phyloP scores from a whole-genome alignment of 2,113 vertebrate species.

The Choloepus hoffmanni region DNA sequence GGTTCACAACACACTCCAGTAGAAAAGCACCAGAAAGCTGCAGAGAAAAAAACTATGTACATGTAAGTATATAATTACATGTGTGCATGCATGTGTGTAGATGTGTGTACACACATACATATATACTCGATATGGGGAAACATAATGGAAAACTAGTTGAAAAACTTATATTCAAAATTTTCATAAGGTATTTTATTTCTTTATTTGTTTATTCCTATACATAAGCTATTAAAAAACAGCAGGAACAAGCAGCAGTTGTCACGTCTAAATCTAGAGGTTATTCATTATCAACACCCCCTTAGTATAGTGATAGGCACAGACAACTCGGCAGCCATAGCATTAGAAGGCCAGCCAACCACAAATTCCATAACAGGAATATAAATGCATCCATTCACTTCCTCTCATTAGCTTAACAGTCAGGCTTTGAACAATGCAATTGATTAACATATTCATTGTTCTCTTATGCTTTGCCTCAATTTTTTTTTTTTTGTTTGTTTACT shows the following conservation, averaged over 20 bases:
- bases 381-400: slow-evolving; percentile 75
- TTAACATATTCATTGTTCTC: slow-evolving; percentile 83
- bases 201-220: background rate
- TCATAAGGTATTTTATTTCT: background rate
- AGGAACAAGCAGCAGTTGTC: slow-evolving; percentile 59
- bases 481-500: slow-evolving; percentile 78
- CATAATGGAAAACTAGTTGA: slow-evolving; percentile 24
- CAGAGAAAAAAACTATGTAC: background rate
- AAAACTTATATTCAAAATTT: slow-evolving; percentile 50
- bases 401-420: slow-evolving; percentile 75
- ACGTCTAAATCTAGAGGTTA: background rate
- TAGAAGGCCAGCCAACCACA: slow-evolving; percentile 74
- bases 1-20: slow-evolving; percentile 21
- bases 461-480: slow-evolving; percentile 76
- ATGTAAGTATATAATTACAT: background rate
- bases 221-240: background rate
- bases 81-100: background rate
- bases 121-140: background rate
- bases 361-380: slow-evolving; percentile 75
- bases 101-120: background rate
- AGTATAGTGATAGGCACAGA: slow-evolving; percentile 70
- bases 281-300: slow-evolving; percentile 46
- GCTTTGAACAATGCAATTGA: slow-evolving; percentile 79
- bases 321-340: slow-evolving; percentile 48
- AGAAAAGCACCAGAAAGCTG: slow-evolving; percentile 17